phyloP scores from a whole-genome alignment of 2,888 invertebrate species.

The Cheiracanthium punctorium region DNA sequence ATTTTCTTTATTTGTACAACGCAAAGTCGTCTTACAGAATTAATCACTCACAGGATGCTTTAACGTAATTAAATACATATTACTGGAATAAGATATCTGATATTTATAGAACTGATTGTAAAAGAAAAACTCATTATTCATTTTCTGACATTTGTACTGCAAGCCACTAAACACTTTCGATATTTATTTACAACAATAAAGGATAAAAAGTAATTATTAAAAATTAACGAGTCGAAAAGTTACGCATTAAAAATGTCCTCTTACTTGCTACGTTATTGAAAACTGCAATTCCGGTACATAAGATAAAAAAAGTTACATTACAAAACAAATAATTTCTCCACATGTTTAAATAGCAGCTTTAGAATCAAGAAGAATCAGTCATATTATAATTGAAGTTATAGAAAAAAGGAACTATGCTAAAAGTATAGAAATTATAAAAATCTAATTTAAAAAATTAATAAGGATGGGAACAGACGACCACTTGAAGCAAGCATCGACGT shows the following conservation, averaged over 20 bases:
- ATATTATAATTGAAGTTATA: background rate
- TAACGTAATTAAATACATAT: no score
- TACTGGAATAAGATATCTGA: no score
- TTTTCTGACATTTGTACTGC: no score
- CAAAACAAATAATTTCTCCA: background rate
- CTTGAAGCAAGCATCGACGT: slow-evolving; percentile 11
- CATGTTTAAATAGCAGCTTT: background rate
- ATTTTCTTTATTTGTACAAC: no score
- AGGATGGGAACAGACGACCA: background rate
- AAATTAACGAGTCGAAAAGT: background rate
- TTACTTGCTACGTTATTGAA: slow-evolving; percentile 2
- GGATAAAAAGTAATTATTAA: background rate
- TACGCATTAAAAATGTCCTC: background rate
- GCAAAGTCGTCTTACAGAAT: no score
- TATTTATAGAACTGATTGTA: no score
- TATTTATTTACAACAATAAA: background rate
- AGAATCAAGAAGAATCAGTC: background rate
- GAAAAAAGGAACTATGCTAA: background rate
- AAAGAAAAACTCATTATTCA: no score
- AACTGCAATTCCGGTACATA: background rate
- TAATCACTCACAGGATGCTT: no score
- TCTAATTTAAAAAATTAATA: no score
- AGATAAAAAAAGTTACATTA: background rate
- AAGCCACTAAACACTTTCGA: no score
- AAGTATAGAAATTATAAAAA: no score